phyloP scores from a whole-genome alignment of 2,888 invertebrate genomes.

The Belgica antarctica region DNA sequence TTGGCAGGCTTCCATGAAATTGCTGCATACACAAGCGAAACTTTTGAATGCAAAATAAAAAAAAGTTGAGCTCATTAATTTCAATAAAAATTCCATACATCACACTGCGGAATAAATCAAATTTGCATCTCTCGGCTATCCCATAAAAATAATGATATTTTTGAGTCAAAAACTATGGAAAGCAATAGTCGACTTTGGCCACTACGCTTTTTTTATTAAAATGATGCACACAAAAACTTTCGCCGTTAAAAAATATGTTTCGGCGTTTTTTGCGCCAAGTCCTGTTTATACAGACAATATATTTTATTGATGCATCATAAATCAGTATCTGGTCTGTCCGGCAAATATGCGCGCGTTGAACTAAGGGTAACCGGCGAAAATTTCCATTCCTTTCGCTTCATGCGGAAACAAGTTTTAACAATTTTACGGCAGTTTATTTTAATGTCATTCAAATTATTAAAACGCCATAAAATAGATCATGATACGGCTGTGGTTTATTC shows the following conservation, averaged over 20 bases:
- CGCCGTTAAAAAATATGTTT: neutral
- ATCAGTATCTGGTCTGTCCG: neutral
- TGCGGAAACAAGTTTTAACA: slow-evolving; percentile 16
- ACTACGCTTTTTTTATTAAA: slow-evolving; percentile 2
- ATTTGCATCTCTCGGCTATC: slow-evolving; percentile 39
- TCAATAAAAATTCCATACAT: slow-evolving; percentile 42
- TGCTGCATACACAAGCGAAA: neutral
- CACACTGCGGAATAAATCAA: slow-evolving; percentile 38
- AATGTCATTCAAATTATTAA: slow-evolving; percentile 21
- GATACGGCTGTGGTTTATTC: neutral
- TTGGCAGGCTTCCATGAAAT: neutral
- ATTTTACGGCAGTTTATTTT: slow-evolving; percentile 19
- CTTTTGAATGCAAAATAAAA: too few species aligned
- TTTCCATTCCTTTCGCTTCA: neutral
- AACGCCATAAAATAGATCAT: slow-evolving; percentile 8
- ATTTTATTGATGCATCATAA: slow-evolving; percentile 7
- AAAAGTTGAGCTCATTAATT: slow-evolving; percentile 31
- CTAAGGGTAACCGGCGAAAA: neutral
- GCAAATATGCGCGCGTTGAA: neutral
- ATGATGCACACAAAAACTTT: neutral
- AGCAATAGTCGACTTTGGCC: slow-evolving; percentile 10
- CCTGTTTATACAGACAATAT: slow-evolving; percentile 12
- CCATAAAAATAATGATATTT: slow-evolving; percentile 35
- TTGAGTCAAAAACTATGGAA: slow-evolving; percentile 26
- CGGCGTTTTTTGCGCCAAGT: neutral